Base-by-base conservation (phyloP, 2,888 invertebrate genomes). In the Camptogramma bilineatum region DNA sequence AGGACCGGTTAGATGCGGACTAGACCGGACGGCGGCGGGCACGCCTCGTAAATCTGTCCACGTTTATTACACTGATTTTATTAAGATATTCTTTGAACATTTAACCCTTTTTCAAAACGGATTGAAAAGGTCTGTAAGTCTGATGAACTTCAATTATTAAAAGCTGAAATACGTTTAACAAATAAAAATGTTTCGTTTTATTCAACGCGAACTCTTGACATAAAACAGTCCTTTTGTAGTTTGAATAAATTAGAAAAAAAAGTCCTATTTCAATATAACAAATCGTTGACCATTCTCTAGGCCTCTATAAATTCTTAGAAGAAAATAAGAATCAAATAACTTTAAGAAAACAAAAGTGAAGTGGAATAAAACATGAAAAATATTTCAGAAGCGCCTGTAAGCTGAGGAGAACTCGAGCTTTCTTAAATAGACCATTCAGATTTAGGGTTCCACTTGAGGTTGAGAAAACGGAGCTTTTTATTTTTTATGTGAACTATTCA, bases 51-150 rank as follows among this genome's bases (percentile, higher is more conserved):
- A 85, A 85, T 83, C 83, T 82, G 77, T 75, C 74, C 70, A 73
- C 79, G 76, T 80, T 81, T 80, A 82, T 82, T 80, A 80, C 82
- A 71, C 72, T 67, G 76, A 76, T 82, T 82, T 82, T 81, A 83
- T 57, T 61, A 66, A 66, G 61, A 71, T 63, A 61, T 68, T 66
- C 61, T 55, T 66, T 59, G 68, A 68, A 59, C 24, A 67, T 54
- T 48, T 48, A 61, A 34, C 48, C 52, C 42, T 48, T 10, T 44
- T 61, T 39, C 8, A 57, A 60, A 51, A 46, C 18, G 53, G 17
- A 44, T 58, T 44, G 10, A 42, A 28, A 28, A 48, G n/a, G 53
- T 39, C 50, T 48, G 18, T 13, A 24, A 24, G 13, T n/a, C 24
- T 28, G 17, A 47, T 46, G 19, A 39, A 42, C 46, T 17, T 60